These are phyloP conservation scores for Metaphire vulgaris DNA, from an alignment of 1,140 invertebrate genomes.

Conservation along the genomic window DNA sequence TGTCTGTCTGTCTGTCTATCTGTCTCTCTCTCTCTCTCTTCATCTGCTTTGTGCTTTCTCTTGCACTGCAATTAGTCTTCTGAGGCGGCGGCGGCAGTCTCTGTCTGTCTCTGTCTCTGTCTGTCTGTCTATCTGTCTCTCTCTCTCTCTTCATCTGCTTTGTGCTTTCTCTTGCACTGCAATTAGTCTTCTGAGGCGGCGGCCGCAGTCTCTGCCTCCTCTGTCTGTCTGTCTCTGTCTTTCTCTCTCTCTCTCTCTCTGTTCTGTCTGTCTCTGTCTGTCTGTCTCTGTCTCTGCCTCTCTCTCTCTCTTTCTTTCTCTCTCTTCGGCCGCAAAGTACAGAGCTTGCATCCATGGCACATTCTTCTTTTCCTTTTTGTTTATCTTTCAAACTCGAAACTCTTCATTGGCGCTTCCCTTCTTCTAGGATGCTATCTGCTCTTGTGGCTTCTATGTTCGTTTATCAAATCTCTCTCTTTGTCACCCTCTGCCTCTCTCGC, in stretches of 20 bases:
- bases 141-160: not conserved
- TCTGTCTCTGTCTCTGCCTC: not conserved
- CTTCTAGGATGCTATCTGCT: not conserved
- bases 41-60: not conserved
- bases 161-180: not conserved
- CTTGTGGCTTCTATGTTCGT: not conserved
- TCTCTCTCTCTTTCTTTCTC: not conserved
- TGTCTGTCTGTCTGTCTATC: not conserved
- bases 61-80: too few species aligned
- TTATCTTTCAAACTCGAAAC: not conserved
- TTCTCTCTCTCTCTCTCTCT: not conserved
- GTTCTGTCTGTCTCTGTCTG: not conserved
- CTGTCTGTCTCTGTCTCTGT: constrained; percentile 1
- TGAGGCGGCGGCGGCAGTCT: too few species aligned
- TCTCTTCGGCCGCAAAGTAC: too few species aligned
- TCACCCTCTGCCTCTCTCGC: not conserved
- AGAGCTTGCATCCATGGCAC: not conserved
- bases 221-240: constrained; percentile 1
- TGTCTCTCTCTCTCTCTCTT: not conserved
- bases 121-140: not conserved
- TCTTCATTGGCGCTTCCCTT: not conserved
- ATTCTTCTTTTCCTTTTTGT: not conserved
- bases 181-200: not conserved
- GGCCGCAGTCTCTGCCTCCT: not conserved
- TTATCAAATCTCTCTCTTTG: not conserved